Evolutionary conservation across 2,113 vertebrate genomes (phyloP).

Genomic region (Heterotilapia buettikoferi): DNA sequence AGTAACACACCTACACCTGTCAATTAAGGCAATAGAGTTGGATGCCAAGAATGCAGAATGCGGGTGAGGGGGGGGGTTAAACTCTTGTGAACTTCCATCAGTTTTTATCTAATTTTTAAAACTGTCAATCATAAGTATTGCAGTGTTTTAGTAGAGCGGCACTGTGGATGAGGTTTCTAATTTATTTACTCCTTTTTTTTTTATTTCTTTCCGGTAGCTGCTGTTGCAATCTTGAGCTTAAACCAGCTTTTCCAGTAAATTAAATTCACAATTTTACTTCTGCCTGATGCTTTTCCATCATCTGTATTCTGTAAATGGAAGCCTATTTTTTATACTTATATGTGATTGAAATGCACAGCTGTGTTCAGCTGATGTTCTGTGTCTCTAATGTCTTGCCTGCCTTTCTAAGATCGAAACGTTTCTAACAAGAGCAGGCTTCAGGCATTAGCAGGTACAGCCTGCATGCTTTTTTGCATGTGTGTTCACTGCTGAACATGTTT

Average conservation of each 20-base stretch:
- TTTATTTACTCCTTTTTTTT: background rate
- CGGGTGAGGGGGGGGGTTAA: accelerated
- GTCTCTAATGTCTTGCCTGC: background rate
- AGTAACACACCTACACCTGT: background rate
- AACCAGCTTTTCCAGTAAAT: background rate
- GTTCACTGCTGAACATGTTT: background rate
- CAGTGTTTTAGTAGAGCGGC: background rate
- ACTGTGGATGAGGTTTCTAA: background rate
- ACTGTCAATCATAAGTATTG: background rate
- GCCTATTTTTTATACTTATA: background rate
- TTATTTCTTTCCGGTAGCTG: background rate
- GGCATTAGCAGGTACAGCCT: background rate
- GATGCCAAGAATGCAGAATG: background rate
- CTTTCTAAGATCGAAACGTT: background rate
- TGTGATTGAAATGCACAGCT: background rate
- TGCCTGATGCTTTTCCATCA: background rate
- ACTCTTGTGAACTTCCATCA: background rate
- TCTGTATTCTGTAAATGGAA: background rate
- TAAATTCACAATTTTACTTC: background rate
- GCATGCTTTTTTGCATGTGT: background rate
- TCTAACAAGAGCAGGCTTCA: background rate
- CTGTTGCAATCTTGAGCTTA: background rate
- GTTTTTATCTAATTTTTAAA: background rate
- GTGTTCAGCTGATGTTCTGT: background rate
- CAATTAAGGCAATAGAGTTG: background rate